Base-by-base conservation (phyloP, 2,113 vertebrate genomes). In the Oncorhynchus kisutch region DNA sequence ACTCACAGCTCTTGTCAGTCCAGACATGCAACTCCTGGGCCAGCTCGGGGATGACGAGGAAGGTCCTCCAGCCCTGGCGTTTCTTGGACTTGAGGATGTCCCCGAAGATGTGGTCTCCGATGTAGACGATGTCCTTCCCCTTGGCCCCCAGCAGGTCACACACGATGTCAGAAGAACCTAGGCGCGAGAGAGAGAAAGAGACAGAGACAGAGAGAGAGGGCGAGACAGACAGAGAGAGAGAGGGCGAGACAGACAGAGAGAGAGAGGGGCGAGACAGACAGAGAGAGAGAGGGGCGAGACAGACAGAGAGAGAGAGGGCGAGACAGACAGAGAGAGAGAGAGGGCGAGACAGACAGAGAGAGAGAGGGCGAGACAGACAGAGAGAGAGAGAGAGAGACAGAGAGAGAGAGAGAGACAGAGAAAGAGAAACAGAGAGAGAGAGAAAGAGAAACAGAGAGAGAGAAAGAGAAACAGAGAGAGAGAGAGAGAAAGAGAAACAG, bases 21-120 rank as follows among this genome's bases (percentile, higher is more conserved):
- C 98, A 99, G 78, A 99, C 98, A 0, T 99, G 97, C 70, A 99
- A 94, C 92, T 99, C 98, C 90, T 99, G 98, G 0, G 98, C 97
- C 79, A 99, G 92, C 86, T 99, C 98, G 0, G 98, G 98, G 77
- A 99, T 98, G 71, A 99, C 97, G 85, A 99, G 91, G 87, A 99
- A 99, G 8, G 98, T 99, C 82, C 98, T 93, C 98, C 98, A 99
- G 74, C 98, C 98, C 84, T 99, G 97, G 0, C 98, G 95, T 79
- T 99, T 99, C 93, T 99, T 99, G 80, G 98, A 99, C 91, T 99
- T 99, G 77, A 99, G 93, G 88, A 99, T 99, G 86, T 99, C 98
- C 86, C 98, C 98, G 82, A 99, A 99, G 87, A 99, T 99, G 83
- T 99, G 98, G 91, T 99, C 98, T 81, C 98, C 98, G 0, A 99